Evolutionary conservation across 1,140 invertebrate genomes (phyloP).

Genomic region (Chymomyza costata): DNA sequence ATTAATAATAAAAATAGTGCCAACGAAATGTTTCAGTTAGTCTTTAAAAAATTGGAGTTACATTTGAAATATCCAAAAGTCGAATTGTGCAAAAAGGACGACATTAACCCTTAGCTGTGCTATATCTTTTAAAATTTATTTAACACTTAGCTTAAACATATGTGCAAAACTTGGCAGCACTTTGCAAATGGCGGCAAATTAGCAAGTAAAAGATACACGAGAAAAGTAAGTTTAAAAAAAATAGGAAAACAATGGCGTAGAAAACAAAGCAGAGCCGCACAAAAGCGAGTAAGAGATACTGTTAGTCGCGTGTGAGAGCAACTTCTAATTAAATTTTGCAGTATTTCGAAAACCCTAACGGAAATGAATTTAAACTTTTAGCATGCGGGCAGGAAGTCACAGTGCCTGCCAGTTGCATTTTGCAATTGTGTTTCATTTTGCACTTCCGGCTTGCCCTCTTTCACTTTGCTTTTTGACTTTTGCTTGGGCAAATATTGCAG

Average conservation of each 20-base stretch:
- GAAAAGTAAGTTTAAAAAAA: constrained; percentile 24
- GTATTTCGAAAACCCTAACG: constrained; percentile 30
- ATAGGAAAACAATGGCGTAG: constrained; percentile 6
- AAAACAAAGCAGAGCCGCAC: constrained; percentile 24
- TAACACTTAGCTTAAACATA: too few species aligned
- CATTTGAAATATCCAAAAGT: too few species aligned
- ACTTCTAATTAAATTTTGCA: constrained; percentile 62
- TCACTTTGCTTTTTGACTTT: background rate
- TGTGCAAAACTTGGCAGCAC: too few species aligned
- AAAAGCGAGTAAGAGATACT: background rate
- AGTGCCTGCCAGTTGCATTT: constrained; percentile 37
- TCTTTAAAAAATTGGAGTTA: too few species aligned
- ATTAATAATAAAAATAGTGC: too few species aligned
- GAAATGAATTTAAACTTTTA: constrained; percentile 69
- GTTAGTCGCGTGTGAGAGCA: constrained; percentile 35
- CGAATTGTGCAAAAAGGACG: too few species aligned
- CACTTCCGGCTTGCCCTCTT: constrained; percentile 3
- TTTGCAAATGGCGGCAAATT: constrained; percentile 6
- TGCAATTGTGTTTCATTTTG: constrained; percentile 32
- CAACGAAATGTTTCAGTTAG: too few species aligned
- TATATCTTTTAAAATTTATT: too few species aligned
- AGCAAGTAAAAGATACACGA: constrained; percentile 5
- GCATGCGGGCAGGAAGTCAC: constrained; percentile 45
- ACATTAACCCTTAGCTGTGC: too few species aligned
- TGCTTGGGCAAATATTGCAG: background rate